Conservation (phyloP, 2,113 vertebrate genomes). For the Phoenicopterus ruber region DNA sequence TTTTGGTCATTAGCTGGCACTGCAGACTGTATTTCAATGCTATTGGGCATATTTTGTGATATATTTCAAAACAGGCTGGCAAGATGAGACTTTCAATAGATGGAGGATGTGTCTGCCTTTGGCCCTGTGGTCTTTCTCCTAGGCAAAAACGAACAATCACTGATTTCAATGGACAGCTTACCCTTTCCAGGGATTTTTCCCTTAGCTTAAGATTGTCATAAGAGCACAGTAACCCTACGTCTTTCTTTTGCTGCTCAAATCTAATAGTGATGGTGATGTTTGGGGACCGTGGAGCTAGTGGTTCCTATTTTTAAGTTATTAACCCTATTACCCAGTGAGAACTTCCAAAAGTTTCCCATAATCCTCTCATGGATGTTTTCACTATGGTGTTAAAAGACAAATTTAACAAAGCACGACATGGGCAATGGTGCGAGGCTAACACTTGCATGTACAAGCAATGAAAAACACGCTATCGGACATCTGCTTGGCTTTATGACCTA, state of each 20-base stretch:
- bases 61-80: not conserved
- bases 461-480: not conserved
- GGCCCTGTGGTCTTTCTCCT: not conserved
- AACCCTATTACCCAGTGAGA: not conserved
- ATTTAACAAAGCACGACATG: not conserved
- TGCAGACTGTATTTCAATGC: not conserved
- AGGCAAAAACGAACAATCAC: not conserved
- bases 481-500: not conserved
- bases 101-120: not conserved
- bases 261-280: not conserved
- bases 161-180: not conserved
- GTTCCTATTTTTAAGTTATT: not conserved
- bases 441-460: not conserved
- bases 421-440: not conserved
- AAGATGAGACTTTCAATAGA: not conserved
- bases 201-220: not conserved
- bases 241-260: not conserved
- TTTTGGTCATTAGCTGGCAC: not conserved
- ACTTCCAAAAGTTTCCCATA: not conserved
- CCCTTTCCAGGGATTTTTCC: not conserved
- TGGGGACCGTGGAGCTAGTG: not conserved
- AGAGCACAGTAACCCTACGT: not conserved
- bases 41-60: not conserved
- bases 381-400: not conserved
- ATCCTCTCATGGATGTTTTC: not conserved